Evolutionary conservation across 2,797 vertebrate genomes (phyloP), one percentile per base, ranked within the genome.

Genomic region (Nannoperca australis): DNA sequence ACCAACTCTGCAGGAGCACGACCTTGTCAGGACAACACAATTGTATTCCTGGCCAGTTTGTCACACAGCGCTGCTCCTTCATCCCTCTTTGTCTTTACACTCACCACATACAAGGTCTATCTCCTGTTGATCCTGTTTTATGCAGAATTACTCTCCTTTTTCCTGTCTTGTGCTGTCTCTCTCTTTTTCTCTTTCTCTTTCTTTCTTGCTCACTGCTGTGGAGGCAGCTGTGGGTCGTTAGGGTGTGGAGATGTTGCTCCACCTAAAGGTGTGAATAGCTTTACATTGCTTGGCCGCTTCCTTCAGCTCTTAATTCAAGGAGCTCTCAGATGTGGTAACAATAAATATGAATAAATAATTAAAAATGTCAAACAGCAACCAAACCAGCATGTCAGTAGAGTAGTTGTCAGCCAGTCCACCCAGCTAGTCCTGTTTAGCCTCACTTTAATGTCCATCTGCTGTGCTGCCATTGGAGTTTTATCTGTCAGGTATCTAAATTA

Each of bases 191-290:
- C 30, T 76, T 32, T 53, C 30, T 32, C 30, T 5, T 32, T 79
- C 66, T 78, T 61, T 79, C 76, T 70, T 6, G 5, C 64, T 36
- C 68, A 79, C 64, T 84, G 75, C 83, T 2, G 44, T 66, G 70
- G 84, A 82, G 76, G 86, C 81, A 79, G 87, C 85, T 83, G 68
- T 73, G 47, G 36, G 72, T 65, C 38, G 38, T 60, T 17, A 6
- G 50, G 44, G 50, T 42, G 51, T 56, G 58, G 74, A 60, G 80
- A 64, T 54, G 61, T 75, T 0, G 8, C 71, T 68, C 53, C 60
- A 50, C 69, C 75, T 83, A 53, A 79, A 80, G 87, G 90, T 91
- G 92, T 89, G 83, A 91, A 90, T 90, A 88, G 87, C 90, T 93
- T 90, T 83, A 88, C n/a, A 81, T 88, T 78, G 89, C 90, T 93